Conservation (phyloP, 2,113 vertebrate species). For the Python bivittatus region DNA sequence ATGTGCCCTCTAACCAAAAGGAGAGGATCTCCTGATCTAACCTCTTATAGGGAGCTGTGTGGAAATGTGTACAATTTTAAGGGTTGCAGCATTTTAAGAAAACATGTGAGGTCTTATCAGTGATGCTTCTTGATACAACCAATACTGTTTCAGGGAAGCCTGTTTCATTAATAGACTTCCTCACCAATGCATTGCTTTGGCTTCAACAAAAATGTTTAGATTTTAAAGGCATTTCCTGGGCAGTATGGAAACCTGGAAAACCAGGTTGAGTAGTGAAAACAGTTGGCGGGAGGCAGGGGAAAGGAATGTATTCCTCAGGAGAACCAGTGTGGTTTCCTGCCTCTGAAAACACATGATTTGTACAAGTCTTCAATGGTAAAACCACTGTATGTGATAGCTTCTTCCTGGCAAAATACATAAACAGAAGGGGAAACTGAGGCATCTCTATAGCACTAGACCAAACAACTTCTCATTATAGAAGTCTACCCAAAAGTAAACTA, state of each 20-base stretch:
- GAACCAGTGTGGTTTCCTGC: neutral
- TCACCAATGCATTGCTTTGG: neutral
- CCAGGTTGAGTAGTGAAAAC: neutral
- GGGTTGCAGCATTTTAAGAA: neutral
- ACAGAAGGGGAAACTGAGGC: neutral
- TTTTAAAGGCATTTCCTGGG: neutral
- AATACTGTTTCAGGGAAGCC: neutral
- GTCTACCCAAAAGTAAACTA: conserved; percentile 4
- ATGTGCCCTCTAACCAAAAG: neutral
- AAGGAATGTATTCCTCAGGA: neutral
- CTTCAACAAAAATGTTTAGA: neutral
- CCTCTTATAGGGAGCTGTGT: neutral
- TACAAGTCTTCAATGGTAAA: neutral
- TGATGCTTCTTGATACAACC: neutral
- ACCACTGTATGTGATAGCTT: neutral
- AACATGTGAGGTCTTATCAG: neutral
- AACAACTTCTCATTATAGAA: neutral
- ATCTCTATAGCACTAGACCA: neutral
- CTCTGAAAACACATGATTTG: neutral
- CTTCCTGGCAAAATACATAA: neutral
- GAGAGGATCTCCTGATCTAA: neutral
- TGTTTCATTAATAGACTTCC: neutral
- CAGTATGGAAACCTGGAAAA: neutral
- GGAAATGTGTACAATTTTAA: neutral
- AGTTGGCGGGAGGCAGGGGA: neutral